Conservation (phyloP, 2,113 vertebrate species). For the Crotalus helleri region DNA sequence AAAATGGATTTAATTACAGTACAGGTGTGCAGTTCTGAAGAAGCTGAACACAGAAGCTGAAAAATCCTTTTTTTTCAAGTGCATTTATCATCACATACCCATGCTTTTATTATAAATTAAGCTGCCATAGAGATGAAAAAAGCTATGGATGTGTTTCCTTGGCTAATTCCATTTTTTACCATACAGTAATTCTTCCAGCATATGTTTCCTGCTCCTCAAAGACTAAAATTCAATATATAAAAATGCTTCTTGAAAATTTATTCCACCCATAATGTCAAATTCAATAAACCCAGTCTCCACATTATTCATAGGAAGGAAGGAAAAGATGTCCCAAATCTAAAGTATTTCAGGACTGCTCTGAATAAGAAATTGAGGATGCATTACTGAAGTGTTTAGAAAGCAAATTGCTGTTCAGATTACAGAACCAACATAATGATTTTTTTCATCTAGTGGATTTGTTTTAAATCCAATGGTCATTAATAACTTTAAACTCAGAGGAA, state of each 20-base stretch:
- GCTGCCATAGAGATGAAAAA: not conserved
- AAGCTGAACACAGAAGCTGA: not conserved
- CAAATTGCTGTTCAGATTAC: constrained; percentile 65
- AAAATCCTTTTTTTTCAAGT: constrained; percentile 23
- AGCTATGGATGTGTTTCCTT: constrained; percentile 18
- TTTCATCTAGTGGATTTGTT: constrained; percentile 65
- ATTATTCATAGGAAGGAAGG: constrained; percentile 45
- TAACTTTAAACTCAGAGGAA: constrained; percentile 51
- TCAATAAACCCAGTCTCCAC: constrained; percentile 47
- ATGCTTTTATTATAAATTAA: constrained; percentile 15
- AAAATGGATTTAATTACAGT: not conserved
- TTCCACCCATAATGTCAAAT: constrained; percentile 55
- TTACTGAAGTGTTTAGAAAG: constrained; percentile 61
- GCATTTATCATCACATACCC: constrained; percentile 6
- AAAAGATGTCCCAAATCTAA: constrained; percentile 49
- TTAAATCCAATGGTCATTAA: constrained; percentile 55
- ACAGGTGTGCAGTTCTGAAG: constrained; percentile 9
- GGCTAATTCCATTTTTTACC: constrained; percentile 13
- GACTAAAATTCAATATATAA: constrained; percentile 56
- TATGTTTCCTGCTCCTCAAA: constrained; percentile 44
- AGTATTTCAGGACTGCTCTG: constrained; percentile 20
- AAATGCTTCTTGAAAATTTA: constrained; percentile 49
- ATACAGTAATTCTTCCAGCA: constrained; percentile 8
- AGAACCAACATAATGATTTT: constrained; percentile 64
- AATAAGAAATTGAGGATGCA: constrained; percentile 61